phyloP scores from a whole-genome alignment of 64 coral and sea anemone species.

The Exaiptasia diaphana region DNA sequence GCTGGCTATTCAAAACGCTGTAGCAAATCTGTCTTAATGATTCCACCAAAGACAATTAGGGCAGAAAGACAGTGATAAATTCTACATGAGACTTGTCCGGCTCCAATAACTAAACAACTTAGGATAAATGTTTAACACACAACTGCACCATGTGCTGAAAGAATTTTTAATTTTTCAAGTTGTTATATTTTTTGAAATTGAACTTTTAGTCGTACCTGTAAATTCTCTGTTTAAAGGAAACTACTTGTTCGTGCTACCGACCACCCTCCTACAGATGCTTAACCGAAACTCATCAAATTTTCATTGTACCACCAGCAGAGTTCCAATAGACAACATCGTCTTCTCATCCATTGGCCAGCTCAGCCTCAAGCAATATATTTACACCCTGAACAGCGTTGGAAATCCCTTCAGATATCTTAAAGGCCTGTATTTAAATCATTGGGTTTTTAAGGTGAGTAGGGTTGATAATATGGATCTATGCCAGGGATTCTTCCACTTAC shows the following conservation, averaged over 20 bases:
- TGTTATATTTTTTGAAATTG: too few species aligned
- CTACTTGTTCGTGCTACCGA: background rate
- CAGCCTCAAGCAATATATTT: background rate
- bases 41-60: background rate
- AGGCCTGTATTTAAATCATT: background rate
- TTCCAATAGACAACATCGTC: background rate
- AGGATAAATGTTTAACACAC: too few species aligned
- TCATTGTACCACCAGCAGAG: background rate
- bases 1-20: background rate
- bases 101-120: too few species aligned
- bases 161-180: too few species aligned
- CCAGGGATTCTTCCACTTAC: too few species aligned
- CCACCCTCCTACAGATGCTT: background rate
- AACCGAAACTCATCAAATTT: background rate
- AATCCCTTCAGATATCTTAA: background rate
- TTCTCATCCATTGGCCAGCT: background rate
- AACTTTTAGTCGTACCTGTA: too few species aligned
- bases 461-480: too few species aligned
- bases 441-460: background rate
- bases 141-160: too few species aligned
- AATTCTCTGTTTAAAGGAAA: too few species aligned
- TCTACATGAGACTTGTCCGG: background rate
- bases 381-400: background rate
- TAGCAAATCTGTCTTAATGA: background rate
- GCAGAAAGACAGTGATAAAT: background rate